Base-by-base conservation (phyloP, 1,140 invertebrate genomes). In the Papilio polyxenes region DNA sequence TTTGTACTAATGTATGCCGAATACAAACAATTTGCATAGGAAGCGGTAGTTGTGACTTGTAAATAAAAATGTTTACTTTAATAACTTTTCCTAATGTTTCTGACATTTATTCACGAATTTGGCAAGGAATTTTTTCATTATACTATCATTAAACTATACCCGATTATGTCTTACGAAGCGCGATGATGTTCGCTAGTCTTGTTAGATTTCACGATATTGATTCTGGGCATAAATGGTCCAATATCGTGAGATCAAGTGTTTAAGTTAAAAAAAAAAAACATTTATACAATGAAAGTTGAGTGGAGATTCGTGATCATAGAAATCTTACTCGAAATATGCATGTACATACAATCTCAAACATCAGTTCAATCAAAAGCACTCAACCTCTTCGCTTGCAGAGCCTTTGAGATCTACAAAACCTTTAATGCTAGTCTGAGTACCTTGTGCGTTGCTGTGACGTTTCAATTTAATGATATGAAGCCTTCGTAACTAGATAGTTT, bases 1-100 rank as follows among this genome's bases (percentile, higher is more conserved):
- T 83, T 83, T 81, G 80, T 79, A 81, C 56, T 59, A 78, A 81
- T 81, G 81, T 83, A 83, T 83, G 83, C 78, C 53, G 81, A 82
- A 83, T 79, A 83, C 44, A 17, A 72, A 72, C 65, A 17, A 79
- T 81, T 83, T 81, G 82, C 82, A 83, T 83, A 81, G 76, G 59
- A 75, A 81, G 81, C 65, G 72, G 65, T 74, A 44, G 9, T 80
- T 40, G n/a, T 20, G 59, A n/a, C 44, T 69, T 69, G 15, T 44
- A 80, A 40, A 51, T 44, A 80, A 59, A 59, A 79, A 80, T 69
- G 78, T 62, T 48, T n/a, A n/a, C n/a, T n/a, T n/a, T 62, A 23
- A 69, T 44, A 48, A 69, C 40, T 44, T 62, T 72, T n/a, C 49
- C 56, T 56, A 37, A 40, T 62, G 31, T 79, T 77, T 49, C 17